Evolutionary conservation across 2,797 vertebrate species (phyloP), one percentile per base, ranked within the genome.

Genomic region (Sorex maritimensis): DNA sequence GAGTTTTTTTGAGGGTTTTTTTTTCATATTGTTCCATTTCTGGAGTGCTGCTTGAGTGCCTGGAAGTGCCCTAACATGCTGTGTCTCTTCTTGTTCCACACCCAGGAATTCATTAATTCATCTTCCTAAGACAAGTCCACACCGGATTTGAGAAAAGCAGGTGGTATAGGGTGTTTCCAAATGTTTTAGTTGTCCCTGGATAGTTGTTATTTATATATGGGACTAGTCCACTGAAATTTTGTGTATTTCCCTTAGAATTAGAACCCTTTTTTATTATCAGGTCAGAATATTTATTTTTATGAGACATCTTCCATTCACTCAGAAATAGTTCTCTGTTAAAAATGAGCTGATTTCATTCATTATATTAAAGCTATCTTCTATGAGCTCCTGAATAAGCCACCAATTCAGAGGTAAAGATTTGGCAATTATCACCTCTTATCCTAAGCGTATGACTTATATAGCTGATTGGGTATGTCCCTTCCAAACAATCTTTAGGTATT

Each of bases 401-500:
- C 30, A 78, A 58, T 63, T 46, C n/a, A 34, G 30, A 3, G 41
- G 2, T 19, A 91, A 14, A 52, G 15, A n/a, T 2, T 23, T 55
- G 0, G 78, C 6, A 68, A 17, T 69, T 52, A n/a, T 34, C 77
- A 73, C 61, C 41, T 2, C 44, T 9, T 30, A 26, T 14, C 14
- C 12, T 4, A 24, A 23, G 38, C 65, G 3, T 49, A 52, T 7
- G 23, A 13, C 23, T 34, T 67, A 67, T 14, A 28, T 1, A 65
- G 44, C 34, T 30, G n/a, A 67, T 58, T 77, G 30, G 26, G 21
- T 24, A 73, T 28, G 9, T 4, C 2, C 10, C 74, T 91, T 80
- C 34, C 73, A 84, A 75, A 84, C 34, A 63, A 84, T 15, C 26
- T 44, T 55, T 49, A 81, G 55, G n/a, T 85, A 30, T 71, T 44